Evolutionary conservation across 2,113 vertebrate genomes (phyloP).

Genomic region (Misgurnus anguillicaudatus): DNA sequence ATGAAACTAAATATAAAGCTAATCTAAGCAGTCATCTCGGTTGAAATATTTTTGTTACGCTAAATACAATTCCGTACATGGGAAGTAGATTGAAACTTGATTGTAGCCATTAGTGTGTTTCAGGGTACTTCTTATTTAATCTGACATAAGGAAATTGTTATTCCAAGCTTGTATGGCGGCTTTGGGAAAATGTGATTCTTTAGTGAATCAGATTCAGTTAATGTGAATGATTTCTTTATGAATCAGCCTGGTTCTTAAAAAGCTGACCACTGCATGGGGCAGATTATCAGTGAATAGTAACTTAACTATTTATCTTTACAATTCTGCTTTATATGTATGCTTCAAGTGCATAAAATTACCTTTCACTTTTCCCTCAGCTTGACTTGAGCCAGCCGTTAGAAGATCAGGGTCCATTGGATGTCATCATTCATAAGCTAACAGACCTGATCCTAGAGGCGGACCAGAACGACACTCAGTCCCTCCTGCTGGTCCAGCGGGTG

Average conservation of each 20-base stretch:
- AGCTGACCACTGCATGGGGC: no score
- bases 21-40: not conserved
- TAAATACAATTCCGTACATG: not conserved
- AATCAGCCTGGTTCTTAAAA: no score
- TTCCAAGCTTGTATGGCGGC: not conserved
- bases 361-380: conserved; percentile 73
- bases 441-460: conserved; percentile 97
- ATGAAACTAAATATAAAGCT: not conserved
- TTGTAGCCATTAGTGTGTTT: not conserved
- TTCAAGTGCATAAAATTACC: conserved; percentile 35
- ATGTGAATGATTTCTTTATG: no score
- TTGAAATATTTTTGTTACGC: not conserved
- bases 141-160: no score
- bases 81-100: not conserved
- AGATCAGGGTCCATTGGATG: conserved; percentile 94
- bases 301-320: not conserved
- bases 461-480: conserved; percentile 92
- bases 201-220: no score
- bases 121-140: not conserved
- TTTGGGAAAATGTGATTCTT: no score
- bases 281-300: not conserved
- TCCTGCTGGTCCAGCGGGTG: conserved; percentile 92
- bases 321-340: not conserved
- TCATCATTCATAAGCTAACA: conserved; percentile 98
- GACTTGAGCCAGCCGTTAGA: conserved; percentile 92